Percentiles rank a stretch among this genome's conserved stretches.
These are phyloP conservation scores for Opisthocomus hoazin DNA, from an alignment of 2,113 vertebrate genomes.

Conservation along the genomic window DNA sequence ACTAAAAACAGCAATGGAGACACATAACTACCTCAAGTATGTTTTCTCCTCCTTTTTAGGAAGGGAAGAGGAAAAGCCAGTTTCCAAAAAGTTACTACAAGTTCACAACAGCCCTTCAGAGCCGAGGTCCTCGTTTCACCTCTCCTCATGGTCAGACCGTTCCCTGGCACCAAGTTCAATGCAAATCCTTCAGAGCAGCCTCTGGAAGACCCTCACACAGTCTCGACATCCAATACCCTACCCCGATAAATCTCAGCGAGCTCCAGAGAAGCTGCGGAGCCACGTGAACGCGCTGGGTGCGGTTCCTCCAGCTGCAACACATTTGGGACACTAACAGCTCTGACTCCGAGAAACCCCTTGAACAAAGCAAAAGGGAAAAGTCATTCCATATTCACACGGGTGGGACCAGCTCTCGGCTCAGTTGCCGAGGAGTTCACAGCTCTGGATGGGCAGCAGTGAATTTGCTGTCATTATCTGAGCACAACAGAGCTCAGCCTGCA, in stretches of 20 bases:
- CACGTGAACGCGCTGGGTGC: neutral
- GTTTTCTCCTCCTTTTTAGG: constrained; percentile 58
- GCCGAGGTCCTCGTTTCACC: neutral
- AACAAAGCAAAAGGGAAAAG: neutral
- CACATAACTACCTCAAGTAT: constrained; percentile 47
- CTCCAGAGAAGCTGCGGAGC: neutral
- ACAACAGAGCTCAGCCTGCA: neutral
- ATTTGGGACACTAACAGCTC: neutral
- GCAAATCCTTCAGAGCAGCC: neutral
- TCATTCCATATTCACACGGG: neutral
- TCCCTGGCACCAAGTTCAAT: neutral
- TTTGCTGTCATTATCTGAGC: neutral
- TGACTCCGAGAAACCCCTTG: neutral
- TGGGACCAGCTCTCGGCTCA: neutral
- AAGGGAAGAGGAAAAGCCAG: constrained; percentile 36
- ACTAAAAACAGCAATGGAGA: neutral
- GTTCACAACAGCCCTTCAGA: neutral
- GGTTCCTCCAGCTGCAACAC: neutral
- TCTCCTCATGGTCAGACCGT: neutral
- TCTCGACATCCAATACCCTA: rapidly evolving
- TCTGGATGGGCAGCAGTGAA: neutral
- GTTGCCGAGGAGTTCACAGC: neutral
- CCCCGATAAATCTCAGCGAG: neutral
- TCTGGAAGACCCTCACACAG: neutral
- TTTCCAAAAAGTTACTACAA: constrained; percentile 32